These are phyloP conservation scores for Nesoenas mayeri DNA, from an alignment of 2,113 vertebrate genomes.

Conservation along the genomic window DNA sequence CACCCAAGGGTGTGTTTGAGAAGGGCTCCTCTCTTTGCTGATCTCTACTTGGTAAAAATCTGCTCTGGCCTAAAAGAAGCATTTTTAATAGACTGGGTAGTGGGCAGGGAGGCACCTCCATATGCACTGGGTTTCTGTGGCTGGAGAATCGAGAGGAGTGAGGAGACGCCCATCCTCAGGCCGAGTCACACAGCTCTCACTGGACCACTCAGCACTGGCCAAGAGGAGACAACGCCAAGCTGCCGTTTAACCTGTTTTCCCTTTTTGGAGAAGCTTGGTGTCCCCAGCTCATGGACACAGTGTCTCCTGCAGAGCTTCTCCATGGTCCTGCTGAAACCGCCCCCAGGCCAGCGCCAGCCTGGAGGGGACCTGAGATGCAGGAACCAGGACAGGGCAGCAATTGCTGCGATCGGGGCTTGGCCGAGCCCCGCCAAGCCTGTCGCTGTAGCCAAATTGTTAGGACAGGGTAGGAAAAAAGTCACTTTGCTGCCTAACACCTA, in stretches of 20 bases:
- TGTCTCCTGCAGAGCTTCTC: background rate
- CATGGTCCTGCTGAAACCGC: background rate
- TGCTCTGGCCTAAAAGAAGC: background rate
- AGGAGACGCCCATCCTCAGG: background rate
- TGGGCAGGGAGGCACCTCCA: background rate
- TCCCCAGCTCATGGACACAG: background rate
- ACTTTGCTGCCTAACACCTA: background rate
- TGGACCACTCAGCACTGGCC: background rate
- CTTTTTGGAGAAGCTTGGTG: background rate
- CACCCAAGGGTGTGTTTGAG: background rate
- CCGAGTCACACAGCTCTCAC: background rate
- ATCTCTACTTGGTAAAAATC: background rate
- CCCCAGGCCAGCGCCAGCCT: background rate
- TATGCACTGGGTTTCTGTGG: rapidly evolving
- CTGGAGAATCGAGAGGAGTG: background rate
- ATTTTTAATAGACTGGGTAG: background rate
- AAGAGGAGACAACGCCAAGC: background rate
- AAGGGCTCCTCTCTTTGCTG: background rate
- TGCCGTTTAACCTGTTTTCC: background rate
- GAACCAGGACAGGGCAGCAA: background rate
- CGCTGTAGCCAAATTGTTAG: background rate
- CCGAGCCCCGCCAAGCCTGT: background rate
- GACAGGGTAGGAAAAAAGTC: background rate
- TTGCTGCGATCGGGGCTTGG: background rate
- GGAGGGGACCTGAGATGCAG: background rate